Conservation (phyloP, 2,113 vertebrate species). For the Orycteropus afer region DNA sequence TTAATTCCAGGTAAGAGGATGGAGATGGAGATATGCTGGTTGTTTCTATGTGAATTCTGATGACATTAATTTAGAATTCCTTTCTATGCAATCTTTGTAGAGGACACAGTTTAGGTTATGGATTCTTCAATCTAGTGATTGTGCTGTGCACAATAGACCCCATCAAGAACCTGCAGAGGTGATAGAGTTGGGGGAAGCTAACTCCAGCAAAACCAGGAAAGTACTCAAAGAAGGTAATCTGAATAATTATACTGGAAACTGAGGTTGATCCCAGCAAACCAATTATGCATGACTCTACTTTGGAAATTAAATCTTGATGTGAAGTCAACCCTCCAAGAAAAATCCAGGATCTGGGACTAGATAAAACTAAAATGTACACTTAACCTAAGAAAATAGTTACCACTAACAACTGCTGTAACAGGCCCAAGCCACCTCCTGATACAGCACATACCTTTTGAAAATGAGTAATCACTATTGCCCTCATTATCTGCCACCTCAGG, state of each 20-base stretch:
- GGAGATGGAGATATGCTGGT: background rate
- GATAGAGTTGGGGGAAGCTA: background rate
- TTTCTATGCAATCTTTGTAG: background rate
- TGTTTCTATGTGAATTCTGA: background rate
- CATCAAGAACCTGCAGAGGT: background rate
- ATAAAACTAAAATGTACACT: background rate
- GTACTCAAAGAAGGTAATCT: background rate
- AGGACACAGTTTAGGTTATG: background rate
- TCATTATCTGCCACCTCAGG: background rate
- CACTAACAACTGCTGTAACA: background rate
- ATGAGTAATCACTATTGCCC: background rate
- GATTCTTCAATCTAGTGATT: background rate
- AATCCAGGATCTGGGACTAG: background rate
- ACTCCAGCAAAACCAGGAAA: background rate
- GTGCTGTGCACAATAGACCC: fast-evolving
- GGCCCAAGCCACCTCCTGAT: background rate
- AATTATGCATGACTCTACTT: background rate
- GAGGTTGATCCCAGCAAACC: background rate
- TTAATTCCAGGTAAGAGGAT: background rate
- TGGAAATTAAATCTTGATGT: background rate
- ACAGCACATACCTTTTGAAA: background rate
- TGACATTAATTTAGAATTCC: background rate
- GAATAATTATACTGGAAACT: background rate
- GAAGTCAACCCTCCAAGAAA: background rate
- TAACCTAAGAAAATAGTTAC: background rate